A percentile compares a stretch with the other conserved stretches of the same genome.
Conservation (phyloP, 2,888 invertebrate species). For the Clunio marinus region DNA sequence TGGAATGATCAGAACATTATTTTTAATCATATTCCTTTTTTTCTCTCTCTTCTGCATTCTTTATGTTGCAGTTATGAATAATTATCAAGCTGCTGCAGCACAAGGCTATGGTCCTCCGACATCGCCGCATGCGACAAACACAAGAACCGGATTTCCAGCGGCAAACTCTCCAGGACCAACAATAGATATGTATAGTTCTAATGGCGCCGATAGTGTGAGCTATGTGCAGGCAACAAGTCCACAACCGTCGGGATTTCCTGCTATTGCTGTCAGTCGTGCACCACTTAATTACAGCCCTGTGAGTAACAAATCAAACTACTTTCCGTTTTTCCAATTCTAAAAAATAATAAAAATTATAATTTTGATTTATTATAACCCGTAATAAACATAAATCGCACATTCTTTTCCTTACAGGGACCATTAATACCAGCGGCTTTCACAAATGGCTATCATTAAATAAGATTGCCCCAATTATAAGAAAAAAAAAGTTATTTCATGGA, state of each 20-base stretch:
- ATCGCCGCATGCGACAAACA: constrained; percentile 70
- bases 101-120: constrained; percentile 78
- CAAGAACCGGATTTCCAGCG: constrained; percentile 76
- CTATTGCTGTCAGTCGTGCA: constrained; percentile 88
- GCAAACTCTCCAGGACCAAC: constrained; percentile 89
- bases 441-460: constrained; percentile 94
- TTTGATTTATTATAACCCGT: constrained; percentile 2
- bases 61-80: constrained; percentile 83
- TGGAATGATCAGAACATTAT: too few species aligned
- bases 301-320: constrained; percentile 52
- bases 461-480: constrained; percentile 14
- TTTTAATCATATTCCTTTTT: too few species aligned
- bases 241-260: constrained; percentile 92
- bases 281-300: constrained; percentile 92
- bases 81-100: constrained; percentile 80
- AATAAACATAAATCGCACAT: constrained; percentile 15
- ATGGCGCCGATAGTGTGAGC: constrained; percentile 78
- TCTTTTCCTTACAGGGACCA: constrained; percentile 73
- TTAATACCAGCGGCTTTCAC: constrained; percentile 98
- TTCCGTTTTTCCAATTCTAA: background rate
- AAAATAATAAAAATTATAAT: background rate
- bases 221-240: constrained; percentile 97
- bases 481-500: constrained; percentile 9
- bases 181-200: constrained; percentile 91
- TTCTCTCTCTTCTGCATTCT: too few species aligned